Conservation (phyloP, 2,113 vertebrate genomes). For the Pheucticus melanocephalus region DNA sequence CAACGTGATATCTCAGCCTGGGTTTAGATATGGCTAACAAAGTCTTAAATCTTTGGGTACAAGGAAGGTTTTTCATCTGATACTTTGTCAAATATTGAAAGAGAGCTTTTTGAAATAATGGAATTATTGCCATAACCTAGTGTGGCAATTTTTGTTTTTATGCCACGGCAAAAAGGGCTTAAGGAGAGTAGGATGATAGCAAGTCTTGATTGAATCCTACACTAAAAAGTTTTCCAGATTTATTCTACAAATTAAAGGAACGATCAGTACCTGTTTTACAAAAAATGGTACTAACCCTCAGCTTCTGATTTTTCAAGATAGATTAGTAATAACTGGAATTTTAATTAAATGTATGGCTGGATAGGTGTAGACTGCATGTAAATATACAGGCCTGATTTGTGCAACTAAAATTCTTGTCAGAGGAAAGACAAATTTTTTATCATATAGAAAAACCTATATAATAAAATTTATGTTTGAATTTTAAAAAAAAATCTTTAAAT, state of each 20-base stretch:
- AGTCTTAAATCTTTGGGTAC: neutral
- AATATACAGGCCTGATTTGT: neutral
- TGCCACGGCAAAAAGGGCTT: neutral
- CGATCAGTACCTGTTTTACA: neutral
- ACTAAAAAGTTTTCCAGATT: neutral
- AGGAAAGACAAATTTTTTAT: neutral
- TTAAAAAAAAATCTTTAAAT: neutral
- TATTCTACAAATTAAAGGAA: neutral
- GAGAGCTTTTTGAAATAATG: neutral
- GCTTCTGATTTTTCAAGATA: neutral
- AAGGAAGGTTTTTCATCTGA: neutral
- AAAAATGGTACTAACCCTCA: neutral
- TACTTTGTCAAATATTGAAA: neutral
- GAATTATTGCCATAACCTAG: neutral
- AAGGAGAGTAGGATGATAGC: neutral
- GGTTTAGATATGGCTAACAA: neutral
- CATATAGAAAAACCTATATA: rapidly evolving
- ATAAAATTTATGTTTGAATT: neutral
- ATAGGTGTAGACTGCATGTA: neutral
- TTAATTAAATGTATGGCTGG: neutral
- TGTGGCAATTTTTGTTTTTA: neutral
- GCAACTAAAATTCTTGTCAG: neutral
- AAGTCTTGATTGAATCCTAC: neutral
- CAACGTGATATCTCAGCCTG: neutral
- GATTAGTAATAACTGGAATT: neutral